phyloP scores from a whole-genome alignment of 2,797 vertebrate species.

The Nothura maculosa region DNA sequence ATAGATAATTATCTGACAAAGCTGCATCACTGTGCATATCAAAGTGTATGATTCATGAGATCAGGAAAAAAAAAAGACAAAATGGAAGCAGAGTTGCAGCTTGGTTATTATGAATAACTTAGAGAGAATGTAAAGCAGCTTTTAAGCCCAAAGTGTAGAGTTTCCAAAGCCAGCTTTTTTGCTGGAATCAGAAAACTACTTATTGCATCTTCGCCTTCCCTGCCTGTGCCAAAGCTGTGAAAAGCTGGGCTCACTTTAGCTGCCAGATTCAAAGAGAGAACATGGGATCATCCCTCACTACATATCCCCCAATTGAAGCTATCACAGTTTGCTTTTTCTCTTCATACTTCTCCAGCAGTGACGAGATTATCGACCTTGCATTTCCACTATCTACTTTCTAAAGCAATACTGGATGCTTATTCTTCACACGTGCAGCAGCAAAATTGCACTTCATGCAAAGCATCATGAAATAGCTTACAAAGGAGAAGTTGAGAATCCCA shows the following conservation, averaged over 20 bases:
- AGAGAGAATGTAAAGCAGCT: background rate
- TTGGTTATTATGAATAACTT: background rate
- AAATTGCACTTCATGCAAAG: background rate
- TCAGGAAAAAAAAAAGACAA: background rate
- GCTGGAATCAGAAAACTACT: background rate
- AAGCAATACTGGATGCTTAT: background rate
- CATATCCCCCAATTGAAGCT: background rate
- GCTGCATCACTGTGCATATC: background rate
- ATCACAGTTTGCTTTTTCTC: background rate
- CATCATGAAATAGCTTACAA: background rate
- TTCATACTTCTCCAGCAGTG: accelerated
- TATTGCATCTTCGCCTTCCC: background rate
- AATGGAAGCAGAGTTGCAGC: background rate
- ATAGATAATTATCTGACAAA: conserved; percentile 8
- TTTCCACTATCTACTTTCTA: background rate
- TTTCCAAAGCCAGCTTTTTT: background rate
- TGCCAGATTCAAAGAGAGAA: background rate
- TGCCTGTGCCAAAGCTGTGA: background rate
- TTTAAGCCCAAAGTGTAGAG: background rate
- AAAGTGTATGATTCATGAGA: conserved; percentile 27
- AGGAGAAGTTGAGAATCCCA: background rate
- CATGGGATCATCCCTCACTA: background rate
- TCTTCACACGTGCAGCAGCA: background rate
- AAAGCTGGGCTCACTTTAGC: background rate
- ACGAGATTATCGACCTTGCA: accelerated